phyloP scores from a whole-genome alignment of 2,888 invertebrate genomes.

The Erebia ligea region DNA sequence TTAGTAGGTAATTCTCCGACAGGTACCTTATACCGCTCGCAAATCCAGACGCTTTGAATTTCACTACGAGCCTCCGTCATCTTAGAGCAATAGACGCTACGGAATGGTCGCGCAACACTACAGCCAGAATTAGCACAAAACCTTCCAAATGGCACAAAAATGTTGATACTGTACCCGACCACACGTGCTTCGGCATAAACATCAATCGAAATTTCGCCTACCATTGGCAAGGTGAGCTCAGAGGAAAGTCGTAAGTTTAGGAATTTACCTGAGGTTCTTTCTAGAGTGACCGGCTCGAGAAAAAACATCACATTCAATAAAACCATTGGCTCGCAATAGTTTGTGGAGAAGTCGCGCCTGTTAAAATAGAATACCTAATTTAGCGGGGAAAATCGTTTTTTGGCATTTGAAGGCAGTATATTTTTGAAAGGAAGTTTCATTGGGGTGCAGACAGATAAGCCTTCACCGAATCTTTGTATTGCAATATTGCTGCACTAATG shows the following conservation, averaged over 20 bases:
- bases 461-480: background rate
- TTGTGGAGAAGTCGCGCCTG: too few relatives aligned
- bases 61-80: conserved; percentile 56
- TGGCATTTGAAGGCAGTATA: too few relatives aligned
- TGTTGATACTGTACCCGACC: conserved; percentile 53
- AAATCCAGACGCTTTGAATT: conserved; percentile 71
- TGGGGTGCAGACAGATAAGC: too few relatives aligned
- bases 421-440: too few relatives aligned
- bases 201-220: conserved; percentile 76
- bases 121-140: conserved; percentile 51
- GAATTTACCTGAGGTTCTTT: too few relatives aligned
- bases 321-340: too few relatives aligned
- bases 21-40: conserved; percentile 75
- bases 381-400: too few relatives aligned
- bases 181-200: conserved; percentile 69
- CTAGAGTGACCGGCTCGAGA: too few relatives aligned
- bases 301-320: too few relatives aligned
- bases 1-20: background rate
- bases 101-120: conserved; percentile 62
- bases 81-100: conserved; percentile 49
- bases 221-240: conserved; percentile 72
- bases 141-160: conserved; percentile 72
- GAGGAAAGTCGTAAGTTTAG: background rate
- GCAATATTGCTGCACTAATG: too few relatives aligned
- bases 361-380: too few relatives aligned